A percentile compares a stretch with the other conserved stretches of the same genome.
Evolutionary conservation across 1,140 invertebrate species (phyloP).

Genomic region (Achroia grisella): DNA sequence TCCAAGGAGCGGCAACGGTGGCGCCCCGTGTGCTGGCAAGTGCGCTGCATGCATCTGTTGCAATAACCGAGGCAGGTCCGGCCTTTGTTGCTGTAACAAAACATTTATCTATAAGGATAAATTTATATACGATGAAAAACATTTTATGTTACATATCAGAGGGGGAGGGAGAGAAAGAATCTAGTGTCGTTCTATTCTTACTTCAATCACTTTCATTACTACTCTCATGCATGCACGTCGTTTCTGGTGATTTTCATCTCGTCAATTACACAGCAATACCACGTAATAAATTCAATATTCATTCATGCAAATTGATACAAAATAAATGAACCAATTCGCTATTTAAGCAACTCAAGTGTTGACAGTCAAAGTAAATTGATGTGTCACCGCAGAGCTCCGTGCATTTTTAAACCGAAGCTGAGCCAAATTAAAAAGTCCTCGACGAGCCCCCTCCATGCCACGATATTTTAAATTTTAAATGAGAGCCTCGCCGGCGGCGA

Average conservation of each 20-base stretch:
- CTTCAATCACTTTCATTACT: too few species aligned
- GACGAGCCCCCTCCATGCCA: slow-evolving; percentile 44
- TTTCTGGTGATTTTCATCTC: too few species aligned
- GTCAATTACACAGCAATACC: too few species aligned
- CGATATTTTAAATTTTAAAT: slow-evolving; percentile 73
- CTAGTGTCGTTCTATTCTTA: too few species aligned
- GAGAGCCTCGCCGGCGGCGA: slow-evolving; percentile 58
- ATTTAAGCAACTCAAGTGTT: slow-evolving; percentile 19
- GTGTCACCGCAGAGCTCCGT: slow-evolving; percentile 62
- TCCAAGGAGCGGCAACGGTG: slow-evolving; percentile 76
- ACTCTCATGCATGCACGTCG: too few species aligned
- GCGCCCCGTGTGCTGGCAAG: slow-evolving; percentile 86
- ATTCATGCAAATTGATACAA: too few species aligned
- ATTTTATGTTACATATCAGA: too few species aligned
- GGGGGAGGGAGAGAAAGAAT: too few species aligned
- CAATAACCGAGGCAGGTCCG: slow-evolving; percentile 82
- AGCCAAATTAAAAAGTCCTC: slow-evolving; percentile 71
- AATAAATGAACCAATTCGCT: slow-evolving; percentile 3
- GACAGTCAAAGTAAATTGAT: slow-evolving; percentile 63
- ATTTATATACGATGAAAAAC: too few species aligned
- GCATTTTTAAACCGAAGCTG: slow-evolving; percentile 64
- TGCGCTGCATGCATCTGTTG: slow-evolving; percentile 95
- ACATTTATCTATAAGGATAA: neutral
- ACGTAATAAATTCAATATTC: too few species aligned
- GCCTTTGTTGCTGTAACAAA: slow-evolving; percentile 82